Conservation (phyloP, 1,140 invertebrate genomes). For the Ectropis grisescens region DNA sequence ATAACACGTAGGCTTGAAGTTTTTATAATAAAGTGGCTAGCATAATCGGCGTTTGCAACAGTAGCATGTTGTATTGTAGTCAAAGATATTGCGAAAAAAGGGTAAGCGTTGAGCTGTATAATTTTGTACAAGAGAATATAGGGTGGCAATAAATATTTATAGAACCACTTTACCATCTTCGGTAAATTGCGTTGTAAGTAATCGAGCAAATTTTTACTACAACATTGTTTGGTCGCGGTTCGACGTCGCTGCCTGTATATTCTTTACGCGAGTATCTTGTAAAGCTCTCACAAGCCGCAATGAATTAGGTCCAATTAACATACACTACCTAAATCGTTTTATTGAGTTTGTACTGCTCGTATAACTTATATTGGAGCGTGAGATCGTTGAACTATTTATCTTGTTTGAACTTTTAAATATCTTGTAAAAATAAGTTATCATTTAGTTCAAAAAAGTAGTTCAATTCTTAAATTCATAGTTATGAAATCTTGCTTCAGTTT, state of each 20-base stretch:
- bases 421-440: not conserved
- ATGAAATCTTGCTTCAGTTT: too few relatives aligned
- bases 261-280: conserved; percentile 14
- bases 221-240: too few relatives aligned
- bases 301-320: too few relatives aligned
- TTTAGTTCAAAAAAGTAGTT: conserved; percentile 2
- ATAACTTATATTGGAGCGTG: too few relatives aligned
- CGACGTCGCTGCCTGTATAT: too few relatives aligned
- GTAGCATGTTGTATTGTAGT: conserved; percentile 29
- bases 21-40: conserved; percentile 9
- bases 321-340: too few relatives aligned
- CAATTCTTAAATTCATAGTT: too few relatives aligned
- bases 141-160: conserved; percentile 61
- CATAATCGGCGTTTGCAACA: conserved; percentile 15
- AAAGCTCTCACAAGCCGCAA: conserved; percentile 1
- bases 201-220: conserved; percentile 45
- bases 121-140: conserved; percentile 31
- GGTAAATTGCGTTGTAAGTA: conserved; percentile 52
- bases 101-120: conserved; percentile 20
- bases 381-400: too few relatives aligned
- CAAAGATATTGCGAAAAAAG: conserved; percentile 29
- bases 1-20: conserved; percentile 11
- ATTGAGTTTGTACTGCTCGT: too few relatives aligned
- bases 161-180: conserved; percentile 40
- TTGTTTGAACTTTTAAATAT: too few relatives aligned